Percentiles rank a stretch among this genome's conserved stretches.
These are phyloP conservation scores for Collichthys lucidus DNA, from an alignment of 2,113 vertebrate species.

Conservation along the genomic window DNA sequence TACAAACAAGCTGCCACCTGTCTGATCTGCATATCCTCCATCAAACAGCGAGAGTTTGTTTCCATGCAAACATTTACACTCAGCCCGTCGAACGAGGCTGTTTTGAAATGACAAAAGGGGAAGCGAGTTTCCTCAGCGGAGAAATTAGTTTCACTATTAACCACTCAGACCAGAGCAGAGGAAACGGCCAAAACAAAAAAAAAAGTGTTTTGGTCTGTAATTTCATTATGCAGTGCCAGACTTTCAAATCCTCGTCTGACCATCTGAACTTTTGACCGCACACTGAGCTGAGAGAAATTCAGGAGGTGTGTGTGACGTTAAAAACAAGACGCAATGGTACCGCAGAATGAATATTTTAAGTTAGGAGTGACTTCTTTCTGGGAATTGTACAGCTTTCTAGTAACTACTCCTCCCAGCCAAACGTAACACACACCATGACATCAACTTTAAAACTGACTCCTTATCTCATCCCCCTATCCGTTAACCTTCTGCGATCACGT, in stretches of 20 bases:
- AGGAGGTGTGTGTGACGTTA: not conserved
- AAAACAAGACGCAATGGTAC: not conserved
- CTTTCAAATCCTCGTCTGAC: slow-evolving; percentile 3
- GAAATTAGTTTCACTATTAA: slow-evolving; percentile 38
- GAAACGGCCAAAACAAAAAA: not conserved
- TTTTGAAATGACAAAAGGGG: slow-evolving; percentile 40
- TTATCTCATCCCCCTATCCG: too few relatives aligned
- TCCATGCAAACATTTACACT: not conserved
- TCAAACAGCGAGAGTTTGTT: not conserved
- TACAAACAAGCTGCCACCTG: not conserved
- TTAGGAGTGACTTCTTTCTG: not conserved
- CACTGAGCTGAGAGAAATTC: not conserved
- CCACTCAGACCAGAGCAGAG: not conserved
- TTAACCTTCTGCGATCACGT: too few relatives aligned
- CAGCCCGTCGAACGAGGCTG: slow-evolving; percentile 13
- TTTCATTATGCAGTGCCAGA: not conserved
- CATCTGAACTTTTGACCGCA: not conserved
- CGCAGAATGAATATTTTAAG: not conserved
- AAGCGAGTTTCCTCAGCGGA: slow-evolving; percentile 44
- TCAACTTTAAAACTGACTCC: too few relatives aligned
- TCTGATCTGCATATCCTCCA: slow-evolving; percentile 9
- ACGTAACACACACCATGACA: too few relatives aligned
- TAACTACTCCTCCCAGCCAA: too few relatives aligned
- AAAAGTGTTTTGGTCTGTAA: not conserved
- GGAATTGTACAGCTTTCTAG: not conserved